Evolutionary conservation across 2,797 vertebrate species (phyloP).

Genomic region (Eremophila alpestris): DNA sequence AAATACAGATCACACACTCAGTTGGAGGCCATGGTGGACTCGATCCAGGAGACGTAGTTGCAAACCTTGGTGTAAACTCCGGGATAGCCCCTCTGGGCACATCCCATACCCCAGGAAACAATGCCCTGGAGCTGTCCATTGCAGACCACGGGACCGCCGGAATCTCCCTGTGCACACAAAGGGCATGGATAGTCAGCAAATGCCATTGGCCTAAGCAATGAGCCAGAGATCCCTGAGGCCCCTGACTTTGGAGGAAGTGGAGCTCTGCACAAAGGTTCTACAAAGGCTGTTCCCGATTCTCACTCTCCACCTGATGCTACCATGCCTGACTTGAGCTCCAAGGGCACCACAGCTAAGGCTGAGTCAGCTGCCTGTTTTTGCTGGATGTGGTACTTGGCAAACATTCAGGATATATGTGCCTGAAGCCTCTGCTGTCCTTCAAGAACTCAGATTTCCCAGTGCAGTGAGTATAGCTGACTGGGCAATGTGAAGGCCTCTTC

Average conservation of each 20-base stretch:
- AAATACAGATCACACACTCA: no score
- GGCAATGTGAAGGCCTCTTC: background rate
- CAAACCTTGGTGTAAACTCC: no score
- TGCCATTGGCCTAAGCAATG: background rate
- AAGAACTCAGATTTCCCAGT: background rate
- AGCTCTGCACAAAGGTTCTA: background rate
- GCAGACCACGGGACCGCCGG: slow-evolving; percentile 86
- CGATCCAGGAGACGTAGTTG: no score
- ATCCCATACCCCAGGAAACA: no score
- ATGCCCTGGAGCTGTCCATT: slow-evolving; percentile 78
- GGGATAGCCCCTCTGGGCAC: no score
- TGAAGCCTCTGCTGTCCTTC: background rate
- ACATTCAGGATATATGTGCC: background rate
- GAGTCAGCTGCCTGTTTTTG: background rate
- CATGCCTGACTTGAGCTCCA: background rate
- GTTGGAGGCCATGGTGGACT: no score
- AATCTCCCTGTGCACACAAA: slow-evolving; percentile 80
- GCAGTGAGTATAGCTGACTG: background rate
- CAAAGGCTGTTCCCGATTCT: background rate
- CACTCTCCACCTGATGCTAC: background rate
- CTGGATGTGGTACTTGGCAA: fast-evolving
- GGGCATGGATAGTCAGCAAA: background rate
- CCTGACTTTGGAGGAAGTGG: background rate
- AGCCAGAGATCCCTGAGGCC: background rate
- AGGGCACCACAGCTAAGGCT: background rate